Percentiles rank a stretch among this genome's conserved stretches.
phyloP scores from a whole-genome alignment of 2,888 invertebrate species.

The Eilema griseolum region DNA sequence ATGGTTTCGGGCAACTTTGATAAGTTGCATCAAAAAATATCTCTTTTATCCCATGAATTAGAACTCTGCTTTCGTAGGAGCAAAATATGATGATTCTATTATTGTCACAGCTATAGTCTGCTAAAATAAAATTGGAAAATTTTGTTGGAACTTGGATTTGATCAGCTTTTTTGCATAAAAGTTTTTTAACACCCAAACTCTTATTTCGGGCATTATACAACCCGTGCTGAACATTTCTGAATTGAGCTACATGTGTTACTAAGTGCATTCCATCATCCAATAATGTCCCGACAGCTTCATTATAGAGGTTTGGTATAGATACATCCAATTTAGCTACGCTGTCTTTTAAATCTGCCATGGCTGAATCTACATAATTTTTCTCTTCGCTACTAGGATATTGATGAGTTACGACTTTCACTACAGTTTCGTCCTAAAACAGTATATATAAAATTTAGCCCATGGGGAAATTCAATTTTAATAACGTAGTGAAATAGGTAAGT shows the following conservation, averaged over 20 bases:
- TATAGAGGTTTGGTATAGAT: not conserved
- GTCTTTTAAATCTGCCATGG: not conserved
- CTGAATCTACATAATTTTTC: not conserved
- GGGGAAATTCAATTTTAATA: no score
- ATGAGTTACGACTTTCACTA: not conserved
- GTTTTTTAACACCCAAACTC: not conserved
- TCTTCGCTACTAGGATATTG: not conserved
- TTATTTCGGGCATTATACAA: not conserved
- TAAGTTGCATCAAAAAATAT: no score
- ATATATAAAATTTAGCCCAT: no score
- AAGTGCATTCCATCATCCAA: not conserved
- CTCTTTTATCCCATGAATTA: no score
- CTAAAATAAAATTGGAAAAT: not conserved
- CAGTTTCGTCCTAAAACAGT: not conserved
- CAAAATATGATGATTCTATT: no score
- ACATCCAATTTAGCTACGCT: not conserved
- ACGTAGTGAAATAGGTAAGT: no score
- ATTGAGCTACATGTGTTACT: conserved; percentile 4
- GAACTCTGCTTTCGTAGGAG: no score
- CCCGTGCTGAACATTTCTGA: not conserved
- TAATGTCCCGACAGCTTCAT: not conserved
- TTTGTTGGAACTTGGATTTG: not conserved
- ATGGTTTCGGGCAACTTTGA: no score
- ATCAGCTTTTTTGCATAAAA: not conserved
- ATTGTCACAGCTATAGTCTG: no score